Evolutionary conservation across 2,113 vertebrate species (phyloP).

Genomic region (Heliornis fulica): DNA sequence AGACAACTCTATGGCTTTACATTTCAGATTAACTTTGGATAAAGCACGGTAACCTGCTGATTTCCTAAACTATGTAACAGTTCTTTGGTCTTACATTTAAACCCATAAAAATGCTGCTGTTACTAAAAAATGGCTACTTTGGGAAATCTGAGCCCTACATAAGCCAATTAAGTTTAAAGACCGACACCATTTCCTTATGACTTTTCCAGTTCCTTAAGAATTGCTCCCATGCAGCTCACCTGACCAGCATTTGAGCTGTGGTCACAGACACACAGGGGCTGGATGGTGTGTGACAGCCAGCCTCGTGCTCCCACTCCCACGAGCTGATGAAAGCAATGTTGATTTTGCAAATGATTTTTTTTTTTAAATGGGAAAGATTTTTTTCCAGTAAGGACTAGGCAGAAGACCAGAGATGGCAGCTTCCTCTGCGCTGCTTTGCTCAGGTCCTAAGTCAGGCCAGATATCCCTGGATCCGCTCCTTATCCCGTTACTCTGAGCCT

Average conservation of each 20-base stretch:
- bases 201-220: not conserved
- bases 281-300: fast-evolving
- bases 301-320: fast-evolving
- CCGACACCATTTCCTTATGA: not conserved
- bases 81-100: not conserved
- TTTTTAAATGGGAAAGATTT: not conserved
- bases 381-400: not conserved
- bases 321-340: not conserved
- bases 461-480: not conserved
- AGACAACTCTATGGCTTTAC: not conserved
- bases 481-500: not conserved
- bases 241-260: not conserved
- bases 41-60: not conserved
- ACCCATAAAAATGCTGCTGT: not conserved
- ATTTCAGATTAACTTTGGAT: not conserved
- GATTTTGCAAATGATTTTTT: not conserved
- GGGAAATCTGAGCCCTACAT: not conserved
- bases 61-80: not conserved
- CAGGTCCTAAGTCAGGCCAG: not conserved
- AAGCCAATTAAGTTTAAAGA: constrained; percentile 19
- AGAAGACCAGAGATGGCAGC: not conserved
- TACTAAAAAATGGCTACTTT: not conserved
- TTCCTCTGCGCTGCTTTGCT: not conserved
- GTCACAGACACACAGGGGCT: fast-evolving
- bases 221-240: not conserved